phyloP scores from a whole-genome alignment of 2,113 vertebrate species.

The Mirza zaza region DNA sequence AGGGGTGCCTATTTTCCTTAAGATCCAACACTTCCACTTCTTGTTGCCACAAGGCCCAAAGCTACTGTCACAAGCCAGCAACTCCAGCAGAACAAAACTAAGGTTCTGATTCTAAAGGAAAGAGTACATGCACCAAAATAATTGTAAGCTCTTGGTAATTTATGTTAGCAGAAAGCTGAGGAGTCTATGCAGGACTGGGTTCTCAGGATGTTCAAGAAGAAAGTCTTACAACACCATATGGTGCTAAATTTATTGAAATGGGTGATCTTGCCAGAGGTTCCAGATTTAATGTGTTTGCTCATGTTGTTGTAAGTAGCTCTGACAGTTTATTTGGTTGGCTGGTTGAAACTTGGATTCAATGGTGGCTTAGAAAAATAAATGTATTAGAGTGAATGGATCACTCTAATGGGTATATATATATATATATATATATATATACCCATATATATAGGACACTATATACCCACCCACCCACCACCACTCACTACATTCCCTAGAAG shows the following conservation, averaged over 20 bases:
- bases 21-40: not conserved
- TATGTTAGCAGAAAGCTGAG: not conserved
- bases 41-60: not conserved
- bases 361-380: not conserved
- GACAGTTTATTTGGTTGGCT: not conserved
- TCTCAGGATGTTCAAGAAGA: not conserved
- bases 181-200: not conserved
- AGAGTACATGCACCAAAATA: not conserved
- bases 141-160: not conserved
- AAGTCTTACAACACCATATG: not conserved
- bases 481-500: not conserved
- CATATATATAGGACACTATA: not conserved
- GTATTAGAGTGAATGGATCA: not conserved
- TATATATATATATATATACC: too few species aligned
- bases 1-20: not conserved
- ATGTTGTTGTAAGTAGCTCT: not conserved
- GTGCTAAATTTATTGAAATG: not conserved
- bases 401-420: not conserved
- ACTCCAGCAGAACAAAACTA: not conserved
- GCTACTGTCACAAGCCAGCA: not conserved
- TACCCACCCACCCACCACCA: not conserved
- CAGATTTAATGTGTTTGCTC: not conserved
- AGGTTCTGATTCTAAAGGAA: not conserved
- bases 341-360: not conserved
- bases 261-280: not conserved